Evolutionary conservation across 1,140 invertebrate species (phyloP).

Genomic region (Panagrolaimus sp.): DNA sequence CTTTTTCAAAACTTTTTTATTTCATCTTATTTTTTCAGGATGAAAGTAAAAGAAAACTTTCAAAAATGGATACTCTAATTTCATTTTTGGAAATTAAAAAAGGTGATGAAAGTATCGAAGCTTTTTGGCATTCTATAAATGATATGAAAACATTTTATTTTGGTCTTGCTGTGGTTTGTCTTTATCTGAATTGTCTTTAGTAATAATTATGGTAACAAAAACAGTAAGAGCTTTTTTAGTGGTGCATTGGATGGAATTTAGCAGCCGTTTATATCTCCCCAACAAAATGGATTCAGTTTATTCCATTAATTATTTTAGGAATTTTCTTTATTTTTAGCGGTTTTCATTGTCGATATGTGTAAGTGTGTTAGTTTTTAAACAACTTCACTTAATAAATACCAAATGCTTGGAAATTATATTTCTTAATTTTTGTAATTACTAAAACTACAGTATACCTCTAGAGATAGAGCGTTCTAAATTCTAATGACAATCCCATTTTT

Average conservation of each 20-base stretch:
- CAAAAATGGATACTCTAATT: no score
- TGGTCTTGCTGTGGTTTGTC: background rate
- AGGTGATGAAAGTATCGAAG: no score
- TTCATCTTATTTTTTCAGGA: no score
- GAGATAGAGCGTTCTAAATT: no score
- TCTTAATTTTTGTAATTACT: no score
- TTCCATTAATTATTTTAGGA: background rate
- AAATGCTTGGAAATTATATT: no score
- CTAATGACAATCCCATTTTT: background rate
- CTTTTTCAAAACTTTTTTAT: no score
- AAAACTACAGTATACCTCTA: background rate
- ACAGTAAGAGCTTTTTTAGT: constrained; percentile 15
- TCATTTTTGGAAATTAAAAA: no score
- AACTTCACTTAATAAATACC: background rate
- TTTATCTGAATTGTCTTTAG: no score
- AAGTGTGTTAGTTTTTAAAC: background rate
- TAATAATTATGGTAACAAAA: no score
- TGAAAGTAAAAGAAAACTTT: no score
- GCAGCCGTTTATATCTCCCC: background rate
- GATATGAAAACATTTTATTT: background rate
- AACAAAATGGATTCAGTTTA: background rate
- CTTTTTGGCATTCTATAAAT: background rate
- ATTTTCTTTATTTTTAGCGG: background rate
- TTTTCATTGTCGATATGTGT: background rate
- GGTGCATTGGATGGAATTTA: constrained; percentile 28